phyloP scores from a whole-genome alignment of 2,113 vertebrate genomes.

The Elaphurus davidianus region DNA sequence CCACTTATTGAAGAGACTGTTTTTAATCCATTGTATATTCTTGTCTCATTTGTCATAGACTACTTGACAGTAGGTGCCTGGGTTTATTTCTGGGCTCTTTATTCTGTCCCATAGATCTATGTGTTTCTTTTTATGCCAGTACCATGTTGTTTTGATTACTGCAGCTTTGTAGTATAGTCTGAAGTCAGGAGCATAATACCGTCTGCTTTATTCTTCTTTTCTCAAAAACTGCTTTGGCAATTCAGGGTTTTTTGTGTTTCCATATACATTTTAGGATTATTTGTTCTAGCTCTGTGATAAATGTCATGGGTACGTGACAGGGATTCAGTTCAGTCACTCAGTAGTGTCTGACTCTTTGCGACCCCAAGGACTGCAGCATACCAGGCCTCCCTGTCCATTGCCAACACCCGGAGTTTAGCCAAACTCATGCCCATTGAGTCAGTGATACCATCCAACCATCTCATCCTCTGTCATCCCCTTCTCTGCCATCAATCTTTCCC shows the following conservation, averaged over 20 bases:
- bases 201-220: neutral
- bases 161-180: neutral
- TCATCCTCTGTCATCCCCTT: neutral
- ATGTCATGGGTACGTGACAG: neutral
- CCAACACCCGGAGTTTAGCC: neutral
- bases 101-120: neutral
- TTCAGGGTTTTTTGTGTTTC: neutral
- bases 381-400: neutral
- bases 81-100: neutral
- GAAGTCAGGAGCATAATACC: neutral
- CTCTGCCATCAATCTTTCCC: neutral
- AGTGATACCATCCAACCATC: neutral
- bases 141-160: neutral
- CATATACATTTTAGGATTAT: neutral
- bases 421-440: neutral
- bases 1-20: neutral
- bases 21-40: neutral
- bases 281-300: neutral
- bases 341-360: fast-evolving
- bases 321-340: neutral
- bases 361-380: neutral
- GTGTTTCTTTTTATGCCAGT: neutral
- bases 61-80: neutral
- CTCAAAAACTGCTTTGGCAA: neutral
- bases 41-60: neutral